These are phyloP conservation scores for Lordiphosa collinella DNA, from an alignment of 1,140 invertebrate genomes.

Conservation along the genomic window DNA sequence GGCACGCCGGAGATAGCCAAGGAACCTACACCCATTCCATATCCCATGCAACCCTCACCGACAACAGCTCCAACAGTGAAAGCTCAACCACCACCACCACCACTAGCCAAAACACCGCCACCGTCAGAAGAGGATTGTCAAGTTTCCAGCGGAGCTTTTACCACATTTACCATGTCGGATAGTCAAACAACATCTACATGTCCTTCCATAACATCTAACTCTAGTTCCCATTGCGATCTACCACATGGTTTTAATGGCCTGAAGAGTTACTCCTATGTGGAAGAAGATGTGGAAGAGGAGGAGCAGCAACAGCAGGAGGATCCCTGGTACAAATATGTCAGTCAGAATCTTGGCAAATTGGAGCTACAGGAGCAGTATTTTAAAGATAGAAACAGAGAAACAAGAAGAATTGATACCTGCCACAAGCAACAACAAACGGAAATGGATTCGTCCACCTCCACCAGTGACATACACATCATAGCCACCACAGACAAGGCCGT, in stretches of 20 bases:
- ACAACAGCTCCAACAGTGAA: not conserved
- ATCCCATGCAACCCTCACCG: not conserved
- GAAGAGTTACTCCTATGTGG: not conserved
- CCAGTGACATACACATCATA: not conserved
- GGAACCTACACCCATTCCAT: not conserved
- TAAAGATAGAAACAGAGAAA: not conserved
- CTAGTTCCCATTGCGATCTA: not conserved
- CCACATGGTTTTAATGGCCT: too few species aligned
- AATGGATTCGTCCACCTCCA: not conserved
- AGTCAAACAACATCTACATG: too few species aligned
- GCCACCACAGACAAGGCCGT: slow-evolving; percentile 8
- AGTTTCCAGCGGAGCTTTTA: not conserved
- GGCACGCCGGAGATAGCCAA: not conserved
- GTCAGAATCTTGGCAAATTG: not conserved
- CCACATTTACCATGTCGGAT: too few species aligned
- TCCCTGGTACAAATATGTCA: not conserved
- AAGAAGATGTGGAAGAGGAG: not conserved
- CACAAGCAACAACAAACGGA: slow-evolving; percentile 3
- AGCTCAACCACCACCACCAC: not conserved
- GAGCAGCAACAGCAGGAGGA: not conserved
- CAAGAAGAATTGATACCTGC: not conserved
- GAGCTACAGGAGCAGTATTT: not conserved
- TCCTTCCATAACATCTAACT: not conserved
- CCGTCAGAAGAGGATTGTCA: not conserved
- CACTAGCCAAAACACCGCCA: slow-evolving; percentile 2